A percentile compares a stretch with the other conserved stretches of the same genome.
phyloP scores from a whole-genome alignment of 2,797 vertebrate genomes.

The Allobates femoralis region DNA sequence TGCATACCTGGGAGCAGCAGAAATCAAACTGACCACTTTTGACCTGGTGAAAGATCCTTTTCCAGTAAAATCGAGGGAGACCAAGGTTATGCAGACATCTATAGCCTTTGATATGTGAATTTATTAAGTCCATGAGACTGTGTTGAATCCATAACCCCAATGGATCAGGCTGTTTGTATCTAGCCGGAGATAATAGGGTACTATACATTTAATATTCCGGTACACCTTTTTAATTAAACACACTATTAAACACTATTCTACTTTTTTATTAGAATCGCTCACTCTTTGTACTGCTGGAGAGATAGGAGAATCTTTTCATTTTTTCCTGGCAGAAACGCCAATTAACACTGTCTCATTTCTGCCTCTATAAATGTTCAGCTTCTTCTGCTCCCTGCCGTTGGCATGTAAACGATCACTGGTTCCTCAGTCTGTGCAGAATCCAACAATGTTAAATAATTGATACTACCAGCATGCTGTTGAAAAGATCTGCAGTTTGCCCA shows the following conservation, averaged over 20 bases:
- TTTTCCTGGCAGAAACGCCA: constrained; percentile 44
- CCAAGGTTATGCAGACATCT: neutral
- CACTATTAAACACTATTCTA: neutral
- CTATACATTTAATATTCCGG: neutral
- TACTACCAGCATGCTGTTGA: constrained; percentile 44
- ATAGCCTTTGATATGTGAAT: neutral
- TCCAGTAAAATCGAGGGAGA: neutral
- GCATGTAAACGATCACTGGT: constrained; percentile 57
- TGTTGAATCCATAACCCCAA: neutral
- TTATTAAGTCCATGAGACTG: neutral
- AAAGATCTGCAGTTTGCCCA: constrained; percentile 35
- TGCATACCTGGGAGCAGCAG: too few species aligned
- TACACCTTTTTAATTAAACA: neutral
- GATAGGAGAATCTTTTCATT: constrained; percentile 37
- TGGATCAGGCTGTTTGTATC: neutral
- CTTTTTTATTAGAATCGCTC: neutral
- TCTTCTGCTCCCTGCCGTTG: constrained; percentile 54
- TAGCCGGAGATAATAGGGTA: neutral
- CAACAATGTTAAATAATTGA: constrained; percentile 61
- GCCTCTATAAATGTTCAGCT: constrained; percentile 54
- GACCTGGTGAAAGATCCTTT: too few species aligned
- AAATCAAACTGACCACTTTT: too few species aligned
- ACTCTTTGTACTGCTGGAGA: constrained; percentile 6
- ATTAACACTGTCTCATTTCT: constrained; percentile 42
- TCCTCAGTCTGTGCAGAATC: constrained; percentile 54